Base-by-base conservation (phyloP, 2,113 vertebrate genomes). In the Anguilla japonica region DNA sequence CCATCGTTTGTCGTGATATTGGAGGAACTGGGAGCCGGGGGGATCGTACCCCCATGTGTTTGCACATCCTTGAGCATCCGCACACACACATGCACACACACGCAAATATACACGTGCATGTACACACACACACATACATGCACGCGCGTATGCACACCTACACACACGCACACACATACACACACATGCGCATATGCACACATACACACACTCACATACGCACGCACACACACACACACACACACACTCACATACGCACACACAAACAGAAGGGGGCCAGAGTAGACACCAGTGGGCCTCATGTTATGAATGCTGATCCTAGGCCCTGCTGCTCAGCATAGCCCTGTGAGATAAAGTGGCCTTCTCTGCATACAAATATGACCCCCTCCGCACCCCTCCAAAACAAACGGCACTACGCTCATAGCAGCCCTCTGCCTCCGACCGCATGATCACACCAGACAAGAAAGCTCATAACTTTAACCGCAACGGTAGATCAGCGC, bases 1-100 rank as follows among this genome's bases (percentile, higher is more conserved):
- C 88, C 91, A 97, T 96, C 96, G 95, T 94, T 96, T 95, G 94
- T 93, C 95, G 93, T 95, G 94, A 92, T 96, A 97, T 97, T 93
- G 40, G 2, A 82, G 40, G 41, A 91, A 88, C 85, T 88, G 85
- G 89, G 92, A 93, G 94, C 92, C 93, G 94, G 93, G 92, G 92
- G 93, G 95, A 93, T 95, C 94, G 96, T 95, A 94, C 93, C 89
- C 93, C 90, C 86, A 89, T 93, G 93, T 92, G 92, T 94, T 94
- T 67, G 22, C 22, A 26, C 22, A 26, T 22, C 3, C 22, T 5
- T 67, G 60, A 5, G 60, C 22, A 9, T 8, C 1, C 87, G 91
- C 91, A 88, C 84, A 88, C 89, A 53, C 50, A 53, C 91, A 26
- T 18, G 20, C 53, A 94, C 94, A 63, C 60, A 67, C 60, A 56